Evolutionary conservation across 2,113 vertebrate genomes (phyloP).

Genomic region (Sisor rabdophorus): DNA sequence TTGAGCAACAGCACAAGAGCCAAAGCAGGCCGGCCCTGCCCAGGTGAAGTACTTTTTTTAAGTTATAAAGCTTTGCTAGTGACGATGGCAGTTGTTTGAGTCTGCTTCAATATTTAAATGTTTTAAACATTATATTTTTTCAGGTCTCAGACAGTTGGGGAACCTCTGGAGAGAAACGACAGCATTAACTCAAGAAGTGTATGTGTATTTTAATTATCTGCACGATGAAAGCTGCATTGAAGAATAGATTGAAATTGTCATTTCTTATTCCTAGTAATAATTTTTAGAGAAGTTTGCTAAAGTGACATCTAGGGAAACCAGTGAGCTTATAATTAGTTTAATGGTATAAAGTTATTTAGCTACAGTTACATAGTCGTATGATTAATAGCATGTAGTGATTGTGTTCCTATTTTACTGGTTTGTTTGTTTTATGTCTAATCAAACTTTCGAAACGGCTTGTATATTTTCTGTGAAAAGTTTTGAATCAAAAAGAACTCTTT

Average conservation of each 20-base stretch:
- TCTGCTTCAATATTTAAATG: not conserved
- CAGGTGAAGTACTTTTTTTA: constrained; percentile 37
- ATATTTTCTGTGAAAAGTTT: no score
- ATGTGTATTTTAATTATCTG: constrained; percentile 26
- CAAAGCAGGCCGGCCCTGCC: constrained; percentile 50
- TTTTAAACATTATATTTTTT: not conserved
- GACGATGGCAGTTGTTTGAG: not conserved
- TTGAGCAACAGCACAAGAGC: constrained; percentile 56
- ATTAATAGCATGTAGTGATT: not conserved
- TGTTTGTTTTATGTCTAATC: not conserved
- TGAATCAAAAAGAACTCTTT: not conserved
- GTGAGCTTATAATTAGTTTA: not conserved
- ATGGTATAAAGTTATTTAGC: not conserved
- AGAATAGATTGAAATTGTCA: not conserved
- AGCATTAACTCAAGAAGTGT: constrained; percentile 55
- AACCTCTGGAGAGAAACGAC: constrained; percentile 57
- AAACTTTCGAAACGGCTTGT: not conserved
- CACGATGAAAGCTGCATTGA: constrained; percentile 1
- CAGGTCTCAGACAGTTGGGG: constrained; percentile 68
- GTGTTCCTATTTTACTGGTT: not conserved
- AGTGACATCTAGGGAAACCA: not conserved
- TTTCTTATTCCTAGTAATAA: not conserved
- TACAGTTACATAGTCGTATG: not conserved
- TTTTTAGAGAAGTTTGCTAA: no score
- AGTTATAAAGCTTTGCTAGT: not conserved